Evolutionary conservation across 2,113 vertebrate species (phyloP), one percentile per base, ranked within the genome.

Genomic region (Pteruthius melanotis): DNA sequence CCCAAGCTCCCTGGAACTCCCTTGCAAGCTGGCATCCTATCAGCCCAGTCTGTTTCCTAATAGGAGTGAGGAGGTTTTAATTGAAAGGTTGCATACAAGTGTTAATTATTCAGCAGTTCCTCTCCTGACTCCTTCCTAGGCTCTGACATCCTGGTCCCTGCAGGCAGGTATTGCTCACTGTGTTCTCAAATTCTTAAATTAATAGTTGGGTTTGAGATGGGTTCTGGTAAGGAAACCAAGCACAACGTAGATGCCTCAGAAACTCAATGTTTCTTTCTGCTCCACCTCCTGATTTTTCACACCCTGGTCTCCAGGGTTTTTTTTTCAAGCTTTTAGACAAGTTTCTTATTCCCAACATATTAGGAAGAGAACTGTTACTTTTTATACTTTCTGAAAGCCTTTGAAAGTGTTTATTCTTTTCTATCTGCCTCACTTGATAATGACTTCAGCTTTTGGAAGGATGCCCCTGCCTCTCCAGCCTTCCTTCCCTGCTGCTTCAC

Each of bases 381-480:
- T 92, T 88, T 50, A 85, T 42, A 80, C 63, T 79, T 82, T 77
- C 75, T 92, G 45, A 93, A 88, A 95, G 92, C 71, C 1, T 78
- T 86, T 92, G 50, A n/a, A 54, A 90, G 64, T 78, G 86, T 93
- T 92, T 95, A 90, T 64, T 95, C 86, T 83, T 89, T 77, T 74
- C 91, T 40, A 26, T 90, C 89, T 89, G 92, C 72, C 72, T 90
- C 89, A 35, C 79, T 94, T 93, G 76, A 64, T 83, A 76, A 75
- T 92, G 86, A 96, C 83, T 93, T 93, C 90, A 96, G 83, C 68
- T 92, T 83, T 95, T 97, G 93, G 93, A 95, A 92, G 19, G 56
- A 65, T 87, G 93, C 89, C 88, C 35, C 80, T 78, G 72, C 39
- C 57, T 81, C 56, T 64, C 17, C 59, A 90, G 88, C 45, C 75